Conservation (phyloP, 2,888 invertebrate genomes). For the Thymelicus acteon region DNA sequence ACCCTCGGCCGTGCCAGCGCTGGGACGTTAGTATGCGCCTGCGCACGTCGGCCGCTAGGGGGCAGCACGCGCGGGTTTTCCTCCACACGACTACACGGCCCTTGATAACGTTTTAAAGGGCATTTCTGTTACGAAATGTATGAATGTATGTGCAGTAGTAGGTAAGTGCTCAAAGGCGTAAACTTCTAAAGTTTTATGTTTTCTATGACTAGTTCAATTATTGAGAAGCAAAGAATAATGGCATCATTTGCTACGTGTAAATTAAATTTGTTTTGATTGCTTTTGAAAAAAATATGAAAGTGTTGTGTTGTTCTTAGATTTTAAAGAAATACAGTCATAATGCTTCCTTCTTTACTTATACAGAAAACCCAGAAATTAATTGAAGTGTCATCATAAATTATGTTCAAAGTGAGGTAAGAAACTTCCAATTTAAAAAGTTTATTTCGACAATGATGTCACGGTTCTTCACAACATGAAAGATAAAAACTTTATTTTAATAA, state of each 20-base stretch:
- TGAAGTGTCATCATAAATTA: background rate
- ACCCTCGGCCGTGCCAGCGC: slow-evolving; percentile 54
- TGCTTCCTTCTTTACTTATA: no score
- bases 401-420: background rate
- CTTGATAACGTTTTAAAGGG: slow-evolving; percentile 42
- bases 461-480: background rate
- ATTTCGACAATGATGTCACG: background rate
- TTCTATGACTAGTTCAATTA: no score
- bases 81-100: slow-evolving; percentile 40
- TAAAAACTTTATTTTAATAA: background rate
- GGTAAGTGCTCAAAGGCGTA: background rate
- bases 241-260: no score
- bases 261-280: no score
- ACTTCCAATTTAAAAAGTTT: background rate
- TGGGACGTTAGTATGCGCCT: slow-evolving; percentile 68
- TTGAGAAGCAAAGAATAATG: no score
- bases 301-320: no score
- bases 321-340: no score
- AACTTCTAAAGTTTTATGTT: no score
- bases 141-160: slow-evolving; percentile 20
- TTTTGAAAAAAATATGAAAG: no score
- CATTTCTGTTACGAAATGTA: slow-evolving; percentile 43
- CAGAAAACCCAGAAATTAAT: no score
- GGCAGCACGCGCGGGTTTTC: slow-evolving; percentile 44
- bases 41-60: slow-evolving; percentile 25